A percentile compares a stretch with the other conserved stretches of the same genome.
Conservation (phyloP, 1,140 invertebrate species). For the Dreissena rostriformis region DNA sequence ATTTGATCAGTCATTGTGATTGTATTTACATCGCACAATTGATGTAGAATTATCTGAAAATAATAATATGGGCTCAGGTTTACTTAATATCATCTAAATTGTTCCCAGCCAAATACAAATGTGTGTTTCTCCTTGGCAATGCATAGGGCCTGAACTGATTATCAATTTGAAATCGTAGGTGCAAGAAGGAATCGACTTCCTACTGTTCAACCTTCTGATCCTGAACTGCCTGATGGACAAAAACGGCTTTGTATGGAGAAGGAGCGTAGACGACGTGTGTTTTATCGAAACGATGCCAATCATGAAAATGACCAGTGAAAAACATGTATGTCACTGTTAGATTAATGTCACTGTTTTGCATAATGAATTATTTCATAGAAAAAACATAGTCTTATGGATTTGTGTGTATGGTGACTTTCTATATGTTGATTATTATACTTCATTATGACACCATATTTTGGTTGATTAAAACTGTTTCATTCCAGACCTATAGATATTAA, state of each 20-base stretch:
- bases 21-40: too few species aligned
- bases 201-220: slow-evolving; percentile 76
- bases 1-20: too few species aligned
- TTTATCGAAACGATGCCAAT: slow-evolving; percentile 75
- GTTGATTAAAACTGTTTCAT: background rate
- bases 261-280: slow-evolving; percentile 71
- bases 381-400: background rate
- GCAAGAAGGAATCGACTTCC: slow-evolving; percentile 73
- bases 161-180: slow-evolving; percentile 61
- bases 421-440: background rate
- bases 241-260: slow-evolving; percentile 75
- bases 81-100: background rate
- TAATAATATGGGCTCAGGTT: too few species aligned
- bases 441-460: background rate
- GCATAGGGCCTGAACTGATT: background rate
- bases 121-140: background rate
- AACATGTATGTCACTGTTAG: slow-evolving; percentile 1
- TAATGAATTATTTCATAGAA: background rate
- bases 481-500: too few species aligned
- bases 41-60: too few species aligned
- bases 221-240: slow-evolving; percentile 70
- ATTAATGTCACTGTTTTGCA: too few species aligned
- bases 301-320: slow-evolving; percentile 29
- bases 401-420: background rate
- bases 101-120: background rate